Base-by-base conservation (phyloP, 2,797 vertebrate genomes). In the Petrocephalus schoutedeni region DNA sequence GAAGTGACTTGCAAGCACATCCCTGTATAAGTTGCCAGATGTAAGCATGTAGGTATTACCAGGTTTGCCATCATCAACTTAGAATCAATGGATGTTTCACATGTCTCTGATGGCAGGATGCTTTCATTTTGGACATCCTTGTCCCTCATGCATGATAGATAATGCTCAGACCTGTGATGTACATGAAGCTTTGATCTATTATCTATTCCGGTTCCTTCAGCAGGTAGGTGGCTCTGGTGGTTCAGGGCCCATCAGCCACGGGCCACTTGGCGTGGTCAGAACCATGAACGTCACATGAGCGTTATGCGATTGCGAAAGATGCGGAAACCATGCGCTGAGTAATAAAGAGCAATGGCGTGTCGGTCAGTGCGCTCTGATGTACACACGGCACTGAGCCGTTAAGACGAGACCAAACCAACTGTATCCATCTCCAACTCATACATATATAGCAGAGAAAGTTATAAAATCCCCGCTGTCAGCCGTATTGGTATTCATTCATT, bases 371-470 rank as follows among this genome's bases (percentile, higher is more conserved):
- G 7, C 36, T 19, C 36, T n/a, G 45, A 77, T 45, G 71, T 77
- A 45, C 71, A 45, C 71, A 45, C 6, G 36, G 32, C 7, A 12
- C 41, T 77, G 36, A 77, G 71, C 36, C 41, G 2, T 77, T 77
- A 77, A 77, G 71, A 45, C 41, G 41, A 77, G 36, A 45, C 71
- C 71, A 77, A 77, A 77, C 71, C 71, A 41, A 74, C 28, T 74
- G 36, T 36, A 74, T 74, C 67, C 23, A 41, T 74, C 71, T 74
- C 71, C 12, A 41, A 41, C 71, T 77, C 36, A 77, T 45, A 77
- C 71, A 77, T 77, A 77, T 77, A 77, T 77, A 77, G 71, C 32
- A 41, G 71, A 77, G 71, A 45, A 77, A 77, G 32, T 77, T 77
- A 41, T 77, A 45, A 77, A 77, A 77, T 77, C 71, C 36, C 7